Evolutionary conservation across 2,888 invertebrate genomes (phyloP), one percentile per base, ranked within the genome.

Genomic region (Noctua comes): DNA sequence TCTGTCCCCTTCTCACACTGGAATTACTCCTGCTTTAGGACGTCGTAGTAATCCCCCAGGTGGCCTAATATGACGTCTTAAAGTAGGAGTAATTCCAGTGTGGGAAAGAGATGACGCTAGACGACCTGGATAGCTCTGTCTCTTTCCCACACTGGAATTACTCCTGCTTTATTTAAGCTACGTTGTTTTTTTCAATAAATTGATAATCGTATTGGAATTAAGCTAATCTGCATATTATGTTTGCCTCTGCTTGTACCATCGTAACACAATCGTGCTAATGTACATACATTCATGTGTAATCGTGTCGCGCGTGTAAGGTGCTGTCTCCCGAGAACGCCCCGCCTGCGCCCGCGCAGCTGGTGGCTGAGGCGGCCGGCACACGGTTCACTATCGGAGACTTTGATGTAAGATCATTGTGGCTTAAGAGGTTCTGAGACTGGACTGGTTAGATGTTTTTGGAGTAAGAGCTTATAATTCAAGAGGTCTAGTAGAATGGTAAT

Each of bases 361-460:
- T 96, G 48, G 96, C 96, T 2, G 96, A 95, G 27, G 95, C 95
- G 24, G 95, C 95, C 18, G 94, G 90, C 68, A 97, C 97, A 91
- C 97, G 96, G 92, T 98, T 98, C 96, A 98, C 98, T 93, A 98
- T 98, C 91, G 98, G 98, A 91, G 98, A 98, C 95, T 98, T 98
- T 95, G 98, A 98, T 95, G 98, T 98, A 97, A 98, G 98, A 86
- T 75, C 79, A 76, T 68, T 73, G 73, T 82, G 66, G 79, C 69
- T 71, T 79, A 57, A 36, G 10, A 18, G 48, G 46, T 21, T 73
- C 48, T 13, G 57, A 86, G 72, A 76, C 59, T 84, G 76, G 43
- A 62, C 2, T 27, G 46, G 18, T 69, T n/a, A 24, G 40, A 31
- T 31, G 21, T 6, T 65, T 62, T 27, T 65, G 0, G 4, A 13